These are phyloP conservation scores for Nibea albiflora DNA, from an alignment of 2,113 vertebrate genomes.

Conservation along the genomic window DNA sequence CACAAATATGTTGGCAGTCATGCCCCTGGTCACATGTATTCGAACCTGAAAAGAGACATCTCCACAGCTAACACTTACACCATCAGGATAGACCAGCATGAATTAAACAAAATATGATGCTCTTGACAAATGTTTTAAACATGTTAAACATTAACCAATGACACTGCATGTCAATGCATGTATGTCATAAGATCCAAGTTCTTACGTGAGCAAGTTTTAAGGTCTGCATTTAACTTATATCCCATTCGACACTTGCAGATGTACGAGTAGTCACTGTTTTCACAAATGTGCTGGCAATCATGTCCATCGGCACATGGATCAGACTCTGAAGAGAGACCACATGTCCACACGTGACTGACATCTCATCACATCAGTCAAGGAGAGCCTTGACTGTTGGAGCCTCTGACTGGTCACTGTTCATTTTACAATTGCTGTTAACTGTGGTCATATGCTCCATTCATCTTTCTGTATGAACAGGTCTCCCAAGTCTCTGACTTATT, in stretches of 20 bases:
- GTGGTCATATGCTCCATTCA: not conserved
- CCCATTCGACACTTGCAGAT: conserved; percentile 10
- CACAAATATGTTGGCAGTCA: conserved; percentile 84
- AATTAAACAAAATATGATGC: not conserved
- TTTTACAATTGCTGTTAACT: not conserved
- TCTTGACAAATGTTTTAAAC: not conserved
- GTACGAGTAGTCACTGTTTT: conserved; percentile 52
- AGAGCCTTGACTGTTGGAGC: conserved; percentile 2
- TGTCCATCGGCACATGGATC: conserved; percentile 74
- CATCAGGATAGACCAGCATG: not conserved
- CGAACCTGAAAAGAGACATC: conserved; percentile 67
- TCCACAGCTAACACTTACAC: conserved; percentile 3
- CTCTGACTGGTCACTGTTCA: not conserved
- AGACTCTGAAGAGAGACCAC: conserved; percentile 64
- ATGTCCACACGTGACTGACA: conserved; percentile 18
- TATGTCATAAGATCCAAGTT: not conserved
- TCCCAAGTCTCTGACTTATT: not conserved
- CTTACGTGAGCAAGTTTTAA: conserved; percentile 62
- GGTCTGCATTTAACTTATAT: conserved; percentile 82
- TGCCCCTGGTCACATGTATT: conserved; percentile 78
- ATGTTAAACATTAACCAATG: not conserved
- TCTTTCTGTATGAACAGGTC: not conserved
- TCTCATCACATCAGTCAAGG: not conserved
- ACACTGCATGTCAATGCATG: not conserved
- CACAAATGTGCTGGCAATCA: conserved; percentile 83